phyloP scores from a whole-genome alignment of 30 jellyfish, hydroid and myxozoan genomes.

The Turritopsis dohrnii region DNA sequence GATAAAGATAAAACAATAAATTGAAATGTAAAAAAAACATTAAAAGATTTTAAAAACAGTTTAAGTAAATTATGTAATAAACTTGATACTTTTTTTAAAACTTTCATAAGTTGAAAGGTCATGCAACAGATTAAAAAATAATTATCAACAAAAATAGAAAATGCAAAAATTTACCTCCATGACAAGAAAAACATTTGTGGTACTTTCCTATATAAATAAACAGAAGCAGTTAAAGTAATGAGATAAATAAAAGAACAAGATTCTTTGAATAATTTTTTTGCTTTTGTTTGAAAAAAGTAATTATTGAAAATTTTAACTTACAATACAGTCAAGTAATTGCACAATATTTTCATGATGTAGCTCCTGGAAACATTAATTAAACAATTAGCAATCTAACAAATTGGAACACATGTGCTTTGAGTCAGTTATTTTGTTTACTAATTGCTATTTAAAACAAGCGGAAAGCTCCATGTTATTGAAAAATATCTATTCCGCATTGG shows the following conservation, averaged over 20 bases:
- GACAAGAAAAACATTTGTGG: constrained; percentile 58
- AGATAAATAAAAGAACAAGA: neutral
- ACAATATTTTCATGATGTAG: constrained; percentile 82
- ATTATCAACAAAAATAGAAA: neutral
- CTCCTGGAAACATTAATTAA: constrained; percentile 34
- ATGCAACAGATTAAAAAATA: neutral
- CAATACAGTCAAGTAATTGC: constrained; percentile 79
- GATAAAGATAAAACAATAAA: no score
- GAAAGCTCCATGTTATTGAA: no score
- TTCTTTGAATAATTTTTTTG: no score
- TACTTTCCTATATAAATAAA: constrained; percentile 56
- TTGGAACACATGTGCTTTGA: neutral
- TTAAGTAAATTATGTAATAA: neutral
- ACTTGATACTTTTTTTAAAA: neutral
- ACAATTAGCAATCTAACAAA: neutral
- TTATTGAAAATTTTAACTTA: constrained; percentile 25
- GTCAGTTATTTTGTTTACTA: neutral
- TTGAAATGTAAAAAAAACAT: neutral
- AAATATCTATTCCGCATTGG: no score
- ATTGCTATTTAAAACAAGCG: neutral
- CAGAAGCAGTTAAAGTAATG: neutral
- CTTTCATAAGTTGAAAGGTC: neutral
- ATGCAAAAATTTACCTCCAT: constrained; percentile 57
- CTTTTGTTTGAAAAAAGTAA: neutral
- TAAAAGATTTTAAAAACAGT: neutral